Percentiles rank a stretch among this genome's conserved stretches.
Evolutionary conservation across 2,888 invertebrate species (phyloP).

Genomic region (Melieria picta): DNA sequence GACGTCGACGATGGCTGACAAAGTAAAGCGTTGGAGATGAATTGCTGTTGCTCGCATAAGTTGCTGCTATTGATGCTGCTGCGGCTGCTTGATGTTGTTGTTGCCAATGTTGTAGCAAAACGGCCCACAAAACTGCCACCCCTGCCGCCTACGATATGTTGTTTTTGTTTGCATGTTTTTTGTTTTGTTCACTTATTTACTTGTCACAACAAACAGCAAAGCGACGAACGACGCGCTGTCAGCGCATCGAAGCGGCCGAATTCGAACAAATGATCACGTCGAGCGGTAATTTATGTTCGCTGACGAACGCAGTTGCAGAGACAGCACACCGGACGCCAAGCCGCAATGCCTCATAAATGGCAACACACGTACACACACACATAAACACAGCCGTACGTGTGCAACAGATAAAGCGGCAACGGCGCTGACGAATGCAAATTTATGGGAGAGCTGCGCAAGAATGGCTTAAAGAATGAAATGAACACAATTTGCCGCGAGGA

Average conservation of each 20-base stretch:
- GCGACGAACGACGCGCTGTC: background rate
- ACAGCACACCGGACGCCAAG: background rate
- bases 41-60: background rate
- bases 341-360: background rate
- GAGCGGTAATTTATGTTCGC: constrained; percentile 28
- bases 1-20: background rate
- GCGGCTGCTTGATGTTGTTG: no score
- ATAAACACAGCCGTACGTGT: background rate
- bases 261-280: constrained; percentile 30
- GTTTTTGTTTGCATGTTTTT: no score
- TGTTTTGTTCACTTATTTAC: no score
- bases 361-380: background rate
- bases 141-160: no score
- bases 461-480: constrained; percentile 31
- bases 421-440: constrained; percentile 32
- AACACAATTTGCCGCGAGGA: constrained; percentile 26
- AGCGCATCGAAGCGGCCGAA: constrained; percentile 12
- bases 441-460: constrained; percentile 29
- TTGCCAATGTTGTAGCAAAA: no score
- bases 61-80: no score
- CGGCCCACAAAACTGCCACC: no score
- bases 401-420: background rate
- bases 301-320: background rate
- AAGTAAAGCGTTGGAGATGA: constrained; percentile 13
- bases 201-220: no score